A percentile compares a stretch with the other conserved stretches of the same genome.
These are phyloP conservation scores for Basileuterus tristriatus DNA, from an alignment of 2,797 vertebrate genomes.

Conservation along the genomic window DNA sequence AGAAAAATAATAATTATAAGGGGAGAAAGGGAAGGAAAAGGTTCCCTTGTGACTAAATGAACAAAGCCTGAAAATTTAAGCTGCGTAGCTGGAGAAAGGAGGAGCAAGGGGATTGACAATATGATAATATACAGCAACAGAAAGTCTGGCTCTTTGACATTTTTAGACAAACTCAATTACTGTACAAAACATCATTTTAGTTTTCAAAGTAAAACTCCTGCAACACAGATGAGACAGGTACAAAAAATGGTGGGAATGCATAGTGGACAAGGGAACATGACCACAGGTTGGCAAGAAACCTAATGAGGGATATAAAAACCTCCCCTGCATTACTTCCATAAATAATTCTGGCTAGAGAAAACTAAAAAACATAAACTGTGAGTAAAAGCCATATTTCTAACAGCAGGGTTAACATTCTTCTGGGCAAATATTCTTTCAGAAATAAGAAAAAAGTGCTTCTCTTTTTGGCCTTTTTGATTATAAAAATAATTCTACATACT, in stretches of 20 bases:
- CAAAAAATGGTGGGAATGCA: not conserved
- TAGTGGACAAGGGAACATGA: not conserved
- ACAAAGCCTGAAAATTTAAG: constrained; percentile 19
- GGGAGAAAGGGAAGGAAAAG: not conserved
- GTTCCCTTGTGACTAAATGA: constrained; percentile 3
- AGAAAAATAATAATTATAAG: constrained; percentile 19
- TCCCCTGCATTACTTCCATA: not conserved
- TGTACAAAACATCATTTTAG: not conserved
- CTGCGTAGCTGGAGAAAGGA: not conserved
- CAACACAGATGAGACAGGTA: not conserved
- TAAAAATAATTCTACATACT: not conserved
- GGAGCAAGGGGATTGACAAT: not conserved
- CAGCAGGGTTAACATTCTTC: not conserved
- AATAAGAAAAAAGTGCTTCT: not conserved
- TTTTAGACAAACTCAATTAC: not conserved
- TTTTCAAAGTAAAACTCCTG: not conserved
- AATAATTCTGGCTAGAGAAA: not conserved
- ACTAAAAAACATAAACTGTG: not conserved
- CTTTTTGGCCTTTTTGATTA: not conserved
- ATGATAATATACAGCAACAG: not conserved
- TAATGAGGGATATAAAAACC: not conserved
- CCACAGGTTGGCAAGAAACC: not conserved
- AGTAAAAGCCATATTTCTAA: not conserved
- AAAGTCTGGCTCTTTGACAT: not conserved
- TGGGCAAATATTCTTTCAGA: not conserved